Conservation (phyloP, 2,888 invertebrate species). For the Nymphalis c-album region DNA sequence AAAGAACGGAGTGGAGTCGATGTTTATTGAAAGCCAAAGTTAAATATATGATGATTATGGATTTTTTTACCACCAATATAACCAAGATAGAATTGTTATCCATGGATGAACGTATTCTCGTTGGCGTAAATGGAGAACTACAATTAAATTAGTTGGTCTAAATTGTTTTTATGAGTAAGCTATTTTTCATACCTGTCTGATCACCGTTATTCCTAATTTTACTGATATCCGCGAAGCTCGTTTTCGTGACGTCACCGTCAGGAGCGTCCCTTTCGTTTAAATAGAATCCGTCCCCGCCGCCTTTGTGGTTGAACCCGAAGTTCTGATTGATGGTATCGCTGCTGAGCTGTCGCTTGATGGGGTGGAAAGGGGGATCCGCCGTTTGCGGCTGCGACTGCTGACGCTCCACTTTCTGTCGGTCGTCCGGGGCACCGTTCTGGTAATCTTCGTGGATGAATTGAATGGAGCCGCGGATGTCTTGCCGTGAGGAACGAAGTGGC, state of each 20-base stretch:
- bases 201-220: conserved; percentile 79
- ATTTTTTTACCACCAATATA: not conserved
- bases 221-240: conserved; percentile 88
- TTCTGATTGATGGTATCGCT: conserved; percentile 79
- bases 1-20: too few relatives aligned
- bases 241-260: conserved; percentile 81
- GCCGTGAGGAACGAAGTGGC: conserved; percentile 87
- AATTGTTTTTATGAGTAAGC: not conserved
- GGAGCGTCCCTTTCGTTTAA: conserved; percentile 79
- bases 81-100: not conserved
- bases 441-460: conserved; percentile 85
- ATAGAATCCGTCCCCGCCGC: conserved; percentile 75
- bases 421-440: conserved; percentile 66
- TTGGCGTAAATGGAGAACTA: too few relatives aligned
- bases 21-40: too few relatives aligned
- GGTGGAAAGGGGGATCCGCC: conserved; percentile 48
- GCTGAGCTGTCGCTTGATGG: conserved; percentile 81
- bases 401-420: conserved; percentile 75
- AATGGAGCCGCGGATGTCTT: conserved; percentile 87
- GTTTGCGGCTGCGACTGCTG: conserved; percentile 79
- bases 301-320: conserved; percentile 56
- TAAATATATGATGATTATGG: too few relatives aligned
- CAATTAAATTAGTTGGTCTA: not conserved
- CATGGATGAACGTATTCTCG: not conserved
- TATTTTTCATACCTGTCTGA: conserved; percentile 58